Percentiles rank a stretch among this genome's conserved stretches.
Conservation (phyloP, 2,888 invertebrate genomes). For the Scelioninae gen. 1 region DNA sequence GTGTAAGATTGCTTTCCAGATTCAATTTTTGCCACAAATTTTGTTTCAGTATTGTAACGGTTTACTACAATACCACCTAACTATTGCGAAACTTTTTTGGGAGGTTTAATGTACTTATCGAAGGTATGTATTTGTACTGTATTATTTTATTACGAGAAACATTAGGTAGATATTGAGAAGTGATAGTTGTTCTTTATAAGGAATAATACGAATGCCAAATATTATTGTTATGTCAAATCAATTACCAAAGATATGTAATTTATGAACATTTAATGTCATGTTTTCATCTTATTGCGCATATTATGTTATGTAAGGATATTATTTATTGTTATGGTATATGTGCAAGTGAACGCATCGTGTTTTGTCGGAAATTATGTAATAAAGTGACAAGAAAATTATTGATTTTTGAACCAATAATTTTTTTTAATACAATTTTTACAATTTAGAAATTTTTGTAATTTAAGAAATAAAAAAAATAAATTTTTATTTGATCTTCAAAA, state of each 20-base stretch:
- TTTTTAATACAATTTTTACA: too few relatives aligned
- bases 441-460: too few relatives aligned
- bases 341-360: constrained; percentile 31
- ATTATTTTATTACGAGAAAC: constrained; percentile 45
- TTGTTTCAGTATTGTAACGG: not conserved
- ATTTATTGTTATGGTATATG: constrained; percentile 55
- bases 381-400: not conserved
- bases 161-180: constrained; percentile 37
- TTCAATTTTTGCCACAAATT: constrained; percentile 10
- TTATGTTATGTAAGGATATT: constrained; percentile 51
- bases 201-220: constrained; percentile 59
- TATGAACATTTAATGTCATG: constrained; percentile 40
- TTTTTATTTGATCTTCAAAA: too few relatives aligned
- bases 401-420: too few relatives aligned
- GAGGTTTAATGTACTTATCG: constrained; percentile 41
- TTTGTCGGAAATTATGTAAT: constrained; percentile 12
- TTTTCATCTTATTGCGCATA: constrained; percentile 47
- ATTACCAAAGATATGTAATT: constrained; percentile 67
- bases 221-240: constrained; percentile 65
- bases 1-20: not conserved
- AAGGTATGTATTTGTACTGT: constrained; percentile 34
- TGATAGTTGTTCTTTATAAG: constrained; percentile 56
- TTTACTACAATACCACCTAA: constrained; percentile 28
- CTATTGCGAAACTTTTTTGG: constrained; percentile 5
- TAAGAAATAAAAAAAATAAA: too few relatives aligned